These are phyloP conservation scores for Chymomyza amoena DNA, from an alignment of 2,888 invertebrate genomes.

Conservation along the genomic window DNA sequence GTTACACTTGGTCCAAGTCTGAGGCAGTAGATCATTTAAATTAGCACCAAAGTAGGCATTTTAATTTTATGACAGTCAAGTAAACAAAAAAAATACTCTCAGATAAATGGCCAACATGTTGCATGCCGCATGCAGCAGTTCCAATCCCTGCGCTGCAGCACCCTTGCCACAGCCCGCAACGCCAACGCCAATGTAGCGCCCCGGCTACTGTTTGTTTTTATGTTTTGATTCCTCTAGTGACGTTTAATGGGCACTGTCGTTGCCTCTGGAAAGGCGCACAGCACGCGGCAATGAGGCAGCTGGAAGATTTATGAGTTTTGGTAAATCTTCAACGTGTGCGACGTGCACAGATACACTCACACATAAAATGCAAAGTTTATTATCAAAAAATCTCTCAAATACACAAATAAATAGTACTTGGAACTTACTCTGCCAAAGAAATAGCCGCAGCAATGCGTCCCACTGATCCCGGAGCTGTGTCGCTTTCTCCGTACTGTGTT, in stretches of 20 bases:
- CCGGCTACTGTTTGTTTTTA: slow-evolving; percentile 29
- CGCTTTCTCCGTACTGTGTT: background rate
- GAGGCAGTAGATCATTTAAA: slow-evolving; percentile 61
- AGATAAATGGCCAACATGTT: slow-evolving; percentile 13
- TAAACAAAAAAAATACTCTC: slow-evolving; percentile 53
- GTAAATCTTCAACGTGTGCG: slow-evolving; percentile 42
- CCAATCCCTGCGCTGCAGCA: slow-evolving; percentile 9
- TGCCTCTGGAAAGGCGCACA: background rate
- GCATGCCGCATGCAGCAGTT: slow-evolving; percentile 9
- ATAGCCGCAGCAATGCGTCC: background rate
- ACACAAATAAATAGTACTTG: slow-evolving; percentile 51
- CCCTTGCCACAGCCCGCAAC: slow-evolving; percentile 8
- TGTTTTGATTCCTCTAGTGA: slow-evolving; percentile 63
- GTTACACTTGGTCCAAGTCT: background rate
- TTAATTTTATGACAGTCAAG: slow-evolving; percentile 69
- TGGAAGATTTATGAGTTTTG: slow-evolving; percentile 64
- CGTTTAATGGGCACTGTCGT: slow-evolving; percentile 59
- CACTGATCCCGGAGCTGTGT: background rate
- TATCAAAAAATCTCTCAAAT: slow-evolving; percentile 26
- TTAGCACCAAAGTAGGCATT: slow-evolving; percentile 73
- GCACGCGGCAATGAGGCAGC: slow-evolving; percentile 37
- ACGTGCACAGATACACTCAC: slow-evolving; percentile 1
- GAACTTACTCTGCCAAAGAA: background rate
- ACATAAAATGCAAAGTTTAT: slow-evolving; percentile 55
- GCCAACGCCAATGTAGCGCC: slow-evolving; percentile 18